phyloP scores from a whole-genome alignment of 2,113 vertebrate species.

The Galbula dea region DNA sequence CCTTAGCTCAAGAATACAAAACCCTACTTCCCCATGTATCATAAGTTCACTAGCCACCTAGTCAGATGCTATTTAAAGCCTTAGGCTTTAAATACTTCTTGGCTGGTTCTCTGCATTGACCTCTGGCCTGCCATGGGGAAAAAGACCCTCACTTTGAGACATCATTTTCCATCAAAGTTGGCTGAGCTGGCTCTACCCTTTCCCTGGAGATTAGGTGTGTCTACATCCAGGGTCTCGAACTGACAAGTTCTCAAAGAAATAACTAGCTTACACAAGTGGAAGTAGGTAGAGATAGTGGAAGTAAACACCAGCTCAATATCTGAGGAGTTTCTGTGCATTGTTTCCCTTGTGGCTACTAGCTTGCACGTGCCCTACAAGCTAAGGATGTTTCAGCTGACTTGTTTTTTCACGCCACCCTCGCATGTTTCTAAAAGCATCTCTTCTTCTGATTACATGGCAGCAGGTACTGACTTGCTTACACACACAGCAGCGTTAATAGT shows the following conservation, averaged over 20 bases:
- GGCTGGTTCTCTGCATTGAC: not conserved
- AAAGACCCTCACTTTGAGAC: not conserved
- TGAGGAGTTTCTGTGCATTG: not conserved
- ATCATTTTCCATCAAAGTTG: not conserved
- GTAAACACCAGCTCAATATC: not conserved
- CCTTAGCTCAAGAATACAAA: not conserved
- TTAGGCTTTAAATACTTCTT: not conserved
- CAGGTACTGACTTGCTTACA: slow-evolving; percentile 27
- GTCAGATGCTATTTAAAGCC: not conserved
- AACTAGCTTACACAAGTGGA: not conserved
- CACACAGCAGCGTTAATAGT: not conserved
- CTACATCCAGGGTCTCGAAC: not conserved
- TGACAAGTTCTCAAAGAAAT: not conserved
- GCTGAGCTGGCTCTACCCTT: not conserved
- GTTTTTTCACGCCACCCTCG: not conserved
- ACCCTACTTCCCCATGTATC: not conserved
- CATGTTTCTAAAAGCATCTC: slow-evolving; percentile 37
- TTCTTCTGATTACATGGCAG: slow-evolving; percentile 24
- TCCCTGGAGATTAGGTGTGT: not conserved
- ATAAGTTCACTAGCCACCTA: not conserved
- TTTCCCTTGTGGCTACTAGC: not conserved
- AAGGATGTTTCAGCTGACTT: slow-evolving; percentile 2
- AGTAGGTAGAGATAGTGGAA: not conserved
- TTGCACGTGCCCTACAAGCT: not conserved
- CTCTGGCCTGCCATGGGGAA: not conserved